Conservation (phyloP, 2,797 vertebrate genomes). For the Sebastes hubbsi region DNA sequence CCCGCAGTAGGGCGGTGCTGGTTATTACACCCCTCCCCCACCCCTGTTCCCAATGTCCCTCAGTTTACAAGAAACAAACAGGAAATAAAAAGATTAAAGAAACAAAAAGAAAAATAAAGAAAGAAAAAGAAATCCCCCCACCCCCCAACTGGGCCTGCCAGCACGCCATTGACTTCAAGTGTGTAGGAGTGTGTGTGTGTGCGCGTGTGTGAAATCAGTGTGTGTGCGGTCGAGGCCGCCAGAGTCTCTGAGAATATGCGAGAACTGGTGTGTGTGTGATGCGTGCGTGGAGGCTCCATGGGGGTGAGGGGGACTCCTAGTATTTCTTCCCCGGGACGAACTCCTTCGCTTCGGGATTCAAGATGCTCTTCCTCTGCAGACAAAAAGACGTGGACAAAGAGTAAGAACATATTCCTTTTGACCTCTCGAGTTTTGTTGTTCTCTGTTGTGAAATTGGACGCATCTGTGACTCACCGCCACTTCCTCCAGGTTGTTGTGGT, state of each 20-base stretch:
- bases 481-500: constrained; percentile 86
- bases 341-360: constrained; percentile 98
- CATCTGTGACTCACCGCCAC: constrained; percentile 87
- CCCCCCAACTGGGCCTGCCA: constrained; percentile 78
- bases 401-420: neutral
- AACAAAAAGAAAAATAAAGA: constrained; percentile 40
- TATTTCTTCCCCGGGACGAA: constrained; percentile 98
- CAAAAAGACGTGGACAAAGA: neutral
- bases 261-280: constrained; percentile 61
- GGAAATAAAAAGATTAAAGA: constrained; percentile 81
- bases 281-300: constrained; percentile 76
- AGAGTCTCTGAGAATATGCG: constrained; percentile 80
- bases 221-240: constrained; percentile 69
- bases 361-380: constrained; percentile 94
- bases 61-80: constrained; percentile 81
- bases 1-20: constrained; percentile 72
- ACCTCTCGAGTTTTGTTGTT: neutral
- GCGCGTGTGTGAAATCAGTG: constrained; percentile 59
- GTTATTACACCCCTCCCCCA: constrained; percentile 70
- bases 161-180: constrained; percentile 71
- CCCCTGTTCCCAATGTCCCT: constrained; percentile 69
- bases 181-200: constrained; percentile 58
- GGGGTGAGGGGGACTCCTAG: constrained; percentile 85
- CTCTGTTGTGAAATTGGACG: neutral
- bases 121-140: constrained; percentile 74